Evolutionary conservation across 2,888 invertebrate genomes (phyloP), one percentile per base, ranked within the genome.

Genomic region (Pandemis cinnamomeana): DNA sequence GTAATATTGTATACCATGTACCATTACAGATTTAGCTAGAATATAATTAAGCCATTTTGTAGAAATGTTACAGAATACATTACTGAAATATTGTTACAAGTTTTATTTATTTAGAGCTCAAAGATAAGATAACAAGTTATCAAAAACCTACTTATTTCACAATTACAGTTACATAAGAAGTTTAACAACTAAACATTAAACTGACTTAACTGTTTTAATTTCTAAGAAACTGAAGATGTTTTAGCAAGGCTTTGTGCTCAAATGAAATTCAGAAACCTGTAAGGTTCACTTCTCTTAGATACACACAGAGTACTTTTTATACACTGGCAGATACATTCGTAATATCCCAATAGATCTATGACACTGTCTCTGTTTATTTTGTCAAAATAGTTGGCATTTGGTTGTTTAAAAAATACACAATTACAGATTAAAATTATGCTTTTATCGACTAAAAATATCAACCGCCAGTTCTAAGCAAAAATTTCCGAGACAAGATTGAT

Each of bases 41-140:
- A 41, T 58, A 8, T 58, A n/a, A 27, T 7, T 41, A 41, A 41
- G 7, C 41, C 13, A 8, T 61, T 61, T 41, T 36, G 61, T 41
- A 41, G 41, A 61, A 5, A 13, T 41, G 61, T 13, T 61, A 41
- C 20, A 41, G 13, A 41, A 61, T 61, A 61, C 36, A 61, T 61
- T 61, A 61, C 20, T 61, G n/a, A 41, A 61, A 41, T 36, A 36
- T 41, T 61, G 10, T 41, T 61, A 7, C 27, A n/a, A 41, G 2
- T 61, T 2, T 61, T 41, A 61, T 61, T 61, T 36, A 36, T 36
- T 36, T 36, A 36, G 27, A 36, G 6, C 58, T 27, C 13, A 36
- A 1, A 60, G 41, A 61, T 61, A 61, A 61, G 41, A 61, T 61
- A 61, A 61, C 41, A 61, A 13, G n/a, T 41, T 61, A 61, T 6